These are phyloP conservation scores for Sthenelais limicola DNA, from an alignment of 2,888 invertebrate species.

Conservation along the genomic window DNA sequence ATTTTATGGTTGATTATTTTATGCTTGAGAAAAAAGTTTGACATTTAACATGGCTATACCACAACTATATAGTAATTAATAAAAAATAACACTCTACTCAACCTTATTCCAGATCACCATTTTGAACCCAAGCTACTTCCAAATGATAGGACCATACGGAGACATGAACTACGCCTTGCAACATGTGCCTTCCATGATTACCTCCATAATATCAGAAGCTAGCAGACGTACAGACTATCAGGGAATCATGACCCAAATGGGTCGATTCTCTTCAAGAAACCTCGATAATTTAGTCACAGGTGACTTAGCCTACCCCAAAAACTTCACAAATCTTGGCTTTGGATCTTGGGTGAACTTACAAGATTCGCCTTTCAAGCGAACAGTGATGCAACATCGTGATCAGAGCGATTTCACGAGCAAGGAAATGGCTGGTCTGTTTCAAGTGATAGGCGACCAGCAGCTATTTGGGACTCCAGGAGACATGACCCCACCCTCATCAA, in stretches of 20 bases:
- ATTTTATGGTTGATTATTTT: no score
- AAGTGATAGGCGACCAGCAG: slow-evolving; percentile 19
- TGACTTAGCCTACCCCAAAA: slow-evolving; percentile 20
- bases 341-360: slow-evolving; percentile 33
- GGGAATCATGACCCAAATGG: slow-evolving; percentile 21
- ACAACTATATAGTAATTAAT: no score
- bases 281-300: background rate
- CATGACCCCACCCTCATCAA: slow-evolving; percentile 2
- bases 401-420: slow-evolving; percentile 33
- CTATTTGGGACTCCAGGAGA: slow-evolving; percentile 38
- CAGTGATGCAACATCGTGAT: slow-evolving; percentile 18
- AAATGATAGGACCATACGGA: slow-evolving; percentile 19
- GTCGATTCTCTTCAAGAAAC: background rate
- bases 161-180: slow-evolving; percentile 36
- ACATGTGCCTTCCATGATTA: slow-evolving; percentile 3
- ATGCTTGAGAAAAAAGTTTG: no score
- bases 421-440: slow-evolving; percentile 47
- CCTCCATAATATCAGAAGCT: slow-evolving; percentile 1
- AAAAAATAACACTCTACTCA: no score
- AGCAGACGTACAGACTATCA: slow-evolving; percentile 15
- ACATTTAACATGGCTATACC: no score
- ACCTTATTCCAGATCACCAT: slow-evolving; percentile 39
- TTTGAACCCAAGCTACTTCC: slow-evolving; percentile 41
- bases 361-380: slow-evolving; percentile 30
- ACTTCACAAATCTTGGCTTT: slow-evolving; percentile 38